Base-by-base conservation (phyloP, 1,140 invertebrate species). In the Drosophila azteca region DNA sequence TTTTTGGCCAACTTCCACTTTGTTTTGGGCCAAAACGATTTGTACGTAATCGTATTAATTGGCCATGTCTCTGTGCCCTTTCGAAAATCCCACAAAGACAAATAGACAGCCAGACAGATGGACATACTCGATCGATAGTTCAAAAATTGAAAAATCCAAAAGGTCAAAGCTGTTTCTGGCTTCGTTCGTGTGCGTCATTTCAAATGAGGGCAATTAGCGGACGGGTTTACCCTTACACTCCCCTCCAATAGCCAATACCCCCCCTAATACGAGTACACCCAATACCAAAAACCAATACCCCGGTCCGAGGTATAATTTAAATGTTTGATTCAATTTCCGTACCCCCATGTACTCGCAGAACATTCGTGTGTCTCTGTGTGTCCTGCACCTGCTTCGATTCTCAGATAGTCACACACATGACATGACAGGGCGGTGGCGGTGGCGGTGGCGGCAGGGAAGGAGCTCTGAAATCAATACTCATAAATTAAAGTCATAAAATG, bases 11-110 rank as follows among this genome's bases (percentile, higher is more conserved):
- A 85, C 57, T 67, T 66, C 48, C 29, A n/a, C 20, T 41, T 5
- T 5, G 1, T 1, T 24, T 39, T 49, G 6, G 5, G 43, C 53
- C 9, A 57, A 67, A 79, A 44, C 74, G 74, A 82, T 85, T 82
- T 71, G 74, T 52, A 57, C 31, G 46, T 64, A 78, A 70, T 87
- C 78, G 61, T 66, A 87, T 82, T 85, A 85, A 85, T 85, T 87
- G 82, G 78, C 62, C 68, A 61, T n/a, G 48, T 41, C 22, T 57
- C 22, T 11, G 41, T 24, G 35, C 66, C 63, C 57, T 67, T 51
- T 31, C 53, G 65, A 61, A 44, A 39, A 13, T 13, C 3, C 35
- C 35, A 13, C 35, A 39, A 39, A 39, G 3, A 13, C 35, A 39
- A 39, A 39, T 0, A 39, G 35, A 39, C 35, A 39, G 35, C 2